Base-by-base conservation (phyloP, 2,797 vertebrate species). In the Myoxocephalus aenaeus region DNA sequence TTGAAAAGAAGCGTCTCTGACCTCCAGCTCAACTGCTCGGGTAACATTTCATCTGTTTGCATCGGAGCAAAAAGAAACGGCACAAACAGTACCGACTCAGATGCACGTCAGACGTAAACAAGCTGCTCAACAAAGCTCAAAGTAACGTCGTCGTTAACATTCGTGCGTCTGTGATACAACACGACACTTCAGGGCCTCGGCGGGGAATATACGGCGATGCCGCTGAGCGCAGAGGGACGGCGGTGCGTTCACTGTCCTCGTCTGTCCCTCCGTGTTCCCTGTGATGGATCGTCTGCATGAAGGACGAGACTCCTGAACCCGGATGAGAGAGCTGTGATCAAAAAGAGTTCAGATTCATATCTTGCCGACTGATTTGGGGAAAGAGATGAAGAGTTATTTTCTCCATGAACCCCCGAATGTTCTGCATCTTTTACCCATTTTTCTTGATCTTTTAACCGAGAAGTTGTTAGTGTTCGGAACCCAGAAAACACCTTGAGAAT, bases 91-190 rank as follows among this genome's bases (percentile, higher is more conserved):
- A 27, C 25, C 25, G 25, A 27, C 25, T 27, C 25, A 27, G 25
- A 27, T 27, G 25, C 25, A 27, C 67, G 46, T 76, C 81, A 72
- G 51, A 46, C 32, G 70, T 36, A 2, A 74, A 82, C 77, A 56
- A 81, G 83, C 77, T 68, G 79, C 63, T 79, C 64, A 85, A 77
- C 81, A 81, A 80, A 81, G 80, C 77, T 77, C 64, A 38, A 9
- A 63, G 58, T 75, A 29, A 79, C 40, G 57, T 13, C 17, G 54
- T 8, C 65, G 68, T 90, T 75, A 82, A 85, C 83, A 87, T 87
- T 87, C 79, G 87, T 82, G 57, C 15, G 14, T 42, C 40, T 4
- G 40, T 42, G 40, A 42, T 14, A 14, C 13, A 13, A 40, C 38
- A 40, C 38, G 38, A 3, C 38, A 13, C 38, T 12, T 11, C 10